Percentiles rank a stretch among this genome's conserved stretches.
phyloP scores from a whole-genome alignment of 2,113 vertebrate genomes.

The Vicugna pacos region DNA sequence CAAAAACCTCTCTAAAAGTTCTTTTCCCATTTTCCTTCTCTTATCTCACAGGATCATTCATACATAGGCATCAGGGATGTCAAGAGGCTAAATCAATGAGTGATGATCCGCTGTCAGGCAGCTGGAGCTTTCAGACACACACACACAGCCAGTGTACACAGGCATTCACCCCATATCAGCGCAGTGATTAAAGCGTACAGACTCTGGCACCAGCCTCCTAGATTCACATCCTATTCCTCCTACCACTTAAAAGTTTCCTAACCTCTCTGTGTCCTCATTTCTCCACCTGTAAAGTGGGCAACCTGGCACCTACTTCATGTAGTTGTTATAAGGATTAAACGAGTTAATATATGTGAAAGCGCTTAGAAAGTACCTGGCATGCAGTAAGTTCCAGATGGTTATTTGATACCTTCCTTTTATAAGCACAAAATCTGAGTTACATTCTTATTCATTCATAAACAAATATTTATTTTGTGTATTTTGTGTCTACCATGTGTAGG shows the following conservation, averaged over 20 bases:
- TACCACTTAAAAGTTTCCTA: neutral
- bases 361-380: constrained; percentile 20
- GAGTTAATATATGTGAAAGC: neutral
- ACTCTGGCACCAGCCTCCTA: neutral
- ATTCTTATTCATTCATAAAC: neutral
- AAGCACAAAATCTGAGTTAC: neutral
- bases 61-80: neutral
- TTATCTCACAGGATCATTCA: neutral
- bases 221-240: neutral
- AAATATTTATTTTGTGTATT: neutral
- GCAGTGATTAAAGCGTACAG: neutral
- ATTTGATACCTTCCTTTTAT: constrained; percentile 26
- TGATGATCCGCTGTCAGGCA: neutral
- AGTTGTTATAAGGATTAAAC: neutral
- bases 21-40: neutral
- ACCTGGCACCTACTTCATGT: neutral
- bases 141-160: neutral
- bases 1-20: constrained; percentile 10
- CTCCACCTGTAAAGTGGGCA: neutral
- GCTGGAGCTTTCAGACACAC: neutral
- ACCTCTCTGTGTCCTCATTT: neutral
- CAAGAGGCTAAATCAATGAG: neutral
- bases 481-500: neutral
- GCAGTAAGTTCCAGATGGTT: constrained; percentile 6
- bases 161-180: neutral